Evolutionary conservation across 1,140 invertebrate species (phyloP).

Genomic region (Euglossa dilemma): DNA sequence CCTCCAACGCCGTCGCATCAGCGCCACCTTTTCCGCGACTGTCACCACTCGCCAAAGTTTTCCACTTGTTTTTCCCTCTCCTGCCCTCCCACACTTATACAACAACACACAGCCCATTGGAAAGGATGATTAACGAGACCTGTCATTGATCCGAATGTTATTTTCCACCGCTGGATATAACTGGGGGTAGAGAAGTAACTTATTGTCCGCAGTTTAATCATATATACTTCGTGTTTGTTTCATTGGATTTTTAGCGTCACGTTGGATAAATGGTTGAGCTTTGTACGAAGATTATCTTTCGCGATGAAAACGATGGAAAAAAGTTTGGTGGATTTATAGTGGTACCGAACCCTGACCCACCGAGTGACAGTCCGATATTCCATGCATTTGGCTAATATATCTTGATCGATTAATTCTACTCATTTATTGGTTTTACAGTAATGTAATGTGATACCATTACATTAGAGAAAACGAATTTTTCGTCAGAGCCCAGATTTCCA

Average conservation of each 20-base stretch:
- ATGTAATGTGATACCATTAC: too few species aligned
- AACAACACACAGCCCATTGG: too few species aligned
- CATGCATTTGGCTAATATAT: neutral
- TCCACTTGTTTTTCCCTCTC: neutral
- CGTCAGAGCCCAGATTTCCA: too few species aligned
- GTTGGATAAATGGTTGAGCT: neutral
- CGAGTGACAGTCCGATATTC: neutral
- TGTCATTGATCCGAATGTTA: neutral
- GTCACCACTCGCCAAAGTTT: neutral
- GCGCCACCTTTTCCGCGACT: neutral
- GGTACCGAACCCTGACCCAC: neutral
- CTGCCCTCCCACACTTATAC: too few species aligned
- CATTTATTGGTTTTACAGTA: too few species aligned
- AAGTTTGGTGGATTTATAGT: neutral
- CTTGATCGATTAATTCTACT: too few species aligned
- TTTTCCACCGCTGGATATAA: too few species aligned
- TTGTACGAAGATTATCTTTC: neutral
- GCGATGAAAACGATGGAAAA: neutral
- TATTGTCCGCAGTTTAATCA: neutral
- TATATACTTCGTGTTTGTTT: neutral
- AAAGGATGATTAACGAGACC: neutral
- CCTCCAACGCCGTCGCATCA: neutral
- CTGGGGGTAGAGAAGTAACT: too few species aligned
- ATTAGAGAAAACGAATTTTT: too few species aligned
- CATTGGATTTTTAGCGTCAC: neutral